These are phyloP conservation scores for Ailuropoda melanoleuca DNA, from an alignment of 2,113 vertebrate species.

Conservation along the genomic window DNA sequence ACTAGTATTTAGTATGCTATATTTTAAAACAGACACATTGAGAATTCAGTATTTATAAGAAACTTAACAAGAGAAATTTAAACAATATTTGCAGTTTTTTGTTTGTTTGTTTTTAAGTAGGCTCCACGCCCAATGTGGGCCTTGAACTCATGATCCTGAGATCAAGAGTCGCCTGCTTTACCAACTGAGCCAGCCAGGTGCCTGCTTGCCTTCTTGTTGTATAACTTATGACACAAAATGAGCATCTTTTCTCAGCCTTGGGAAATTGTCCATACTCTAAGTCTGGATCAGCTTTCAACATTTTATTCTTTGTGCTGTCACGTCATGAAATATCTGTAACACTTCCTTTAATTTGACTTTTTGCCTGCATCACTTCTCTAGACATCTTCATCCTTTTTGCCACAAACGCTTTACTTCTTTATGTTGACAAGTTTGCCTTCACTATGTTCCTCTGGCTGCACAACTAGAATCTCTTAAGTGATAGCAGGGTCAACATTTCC, in stretches of 20 bases:
- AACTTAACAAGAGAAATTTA: not conserved
- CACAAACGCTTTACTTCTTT: not conserved
- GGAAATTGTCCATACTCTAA: not conserved
- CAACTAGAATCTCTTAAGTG: not conserved
- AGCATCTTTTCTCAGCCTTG: not conserved
- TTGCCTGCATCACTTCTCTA: not conserved
- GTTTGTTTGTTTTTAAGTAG: not conserved
- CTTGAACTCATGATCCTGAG: not conserved
- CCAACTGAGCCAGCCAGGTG: not conserved
- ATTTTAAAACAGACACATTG: conserved; percentile 8
- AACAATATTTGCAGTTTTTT: not conserved
- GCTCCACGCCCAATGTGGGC: not conserved
- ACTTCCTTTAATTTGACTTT: not conserved
- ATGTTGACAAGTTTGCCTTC: not conserved
- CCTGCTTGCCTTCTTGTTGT: not conserved
- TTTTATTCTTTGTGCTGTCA: not conserved
- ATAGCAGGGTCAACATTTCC: not conserved
- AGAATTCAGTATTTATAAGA: not conserved
- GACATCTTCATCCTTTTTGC: not conserved
- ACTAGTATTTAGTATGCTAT: not conserved
- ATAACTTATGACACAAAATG: not conserved
- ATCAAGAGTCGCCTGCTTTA: not conserved
- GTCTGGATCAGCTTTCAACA: not conserved
- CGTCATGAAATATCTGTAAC: not conserved
- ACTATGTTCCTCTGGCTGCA: not conserved